Conservation (phyloP, 1,140 invertebrate genomes). For the Amphibalanus amphitrite region DNA sequence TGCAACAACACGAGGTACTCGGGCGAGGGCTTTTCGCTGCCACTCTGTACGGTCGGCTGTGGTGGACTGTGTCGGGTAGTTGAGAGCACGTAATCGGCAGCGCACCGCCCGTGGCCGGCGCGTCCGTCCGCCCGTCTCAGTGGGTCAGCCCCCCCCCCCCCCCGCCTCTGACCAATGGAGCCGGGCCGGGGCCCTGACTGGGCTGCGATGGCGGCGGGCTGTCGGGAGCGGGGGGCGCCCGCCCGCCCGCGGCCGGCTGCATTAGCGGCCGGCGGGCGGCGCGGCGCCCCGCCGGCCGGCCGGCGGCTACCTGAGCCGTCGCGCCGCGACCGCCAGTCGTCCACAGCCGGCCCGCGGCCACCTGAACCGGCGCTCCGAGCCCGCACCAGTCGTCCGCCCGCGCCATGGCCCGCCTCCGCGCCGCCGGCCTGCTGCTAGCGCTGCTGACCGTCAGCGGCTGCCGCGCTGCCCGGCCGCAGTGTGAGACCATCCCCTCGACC, state of each 20-base stretch:
- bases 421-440: background rate
- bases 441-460: background rate
- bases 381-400: background rate
- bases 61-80: too few relatives aligned
- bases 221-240: background rate
- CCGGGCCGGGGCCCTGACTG: too few relatives aligned
- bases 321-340: too few relatives aligned
- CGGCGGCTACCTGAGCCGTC: background rate
- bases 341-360: background rate
- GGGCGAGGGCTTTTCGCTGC: too few relatives aligned
- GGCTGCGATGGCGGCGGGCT: background rate
- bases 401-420: background rate
- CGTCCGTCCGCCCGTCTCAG: too few relatives aligned
- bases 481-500: conserved; percentile 58
- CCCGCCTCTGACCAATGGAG: background rate
- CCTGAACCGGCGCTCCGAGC: background rate
- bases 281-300: too few relatives aligned
- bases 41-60: too few relatives aligned
- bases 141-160: too few relatives aligned
- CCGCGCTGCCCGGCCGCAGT: conserved; percentile 36
- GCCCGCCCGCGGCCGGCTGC: background rate
- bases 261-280: background rate
- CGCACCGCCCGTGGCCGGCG: too few relatives aligned
- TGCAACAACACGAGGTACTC: too few relatives aligned
- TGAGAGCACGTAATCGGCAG: too few relatives aligned